Evolutionary conservation across 2,797 vertebrate genomes (phyloP).

Genomic region (Leptodactylus fallax): DNA sequence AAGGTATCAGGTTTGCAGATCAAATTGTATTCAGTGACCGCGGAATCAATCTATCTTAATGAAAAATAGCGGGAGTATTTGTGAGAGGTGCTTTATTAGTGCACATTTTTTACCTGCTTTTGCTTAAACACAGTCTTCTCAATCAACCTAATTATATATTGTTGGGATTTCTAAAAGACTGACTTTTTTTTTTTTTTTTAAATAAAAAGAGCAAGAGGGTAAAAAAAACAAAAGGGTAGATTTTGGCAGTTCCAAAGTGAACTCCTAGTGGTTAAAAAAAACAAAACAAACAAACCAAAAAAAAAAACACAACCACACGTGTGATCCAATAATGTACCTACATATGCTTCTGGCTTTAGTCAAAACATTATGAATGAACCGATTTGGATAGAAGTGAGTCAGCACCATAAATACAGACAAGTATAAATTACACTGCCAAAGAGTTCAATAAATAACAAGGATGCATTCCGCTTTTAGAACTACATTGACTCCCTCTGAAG

Average conservation of each 20-base stretch:
- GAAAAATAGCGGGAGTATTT: neutral
- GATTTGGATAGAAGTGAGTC: slow-evolving; percentile 55
- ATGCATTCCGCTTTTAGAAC: slow-evolving; percentile 45
- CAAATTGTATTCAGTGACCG: neutral
- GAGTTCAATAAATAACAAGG: slow-evolving; percentile 57
- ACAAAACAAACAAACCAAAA: no score
- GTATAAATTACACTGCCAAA: slow-evolving; percentile 60
- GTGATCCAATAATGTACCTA: slow-evolving; percentile 5
- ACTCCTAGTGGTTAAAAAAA: neutral
- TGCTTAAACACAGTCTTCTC: neutral
- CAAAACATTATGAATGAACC: slow-evolving; percentile 50
- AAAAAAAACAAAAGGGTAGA: neutral
- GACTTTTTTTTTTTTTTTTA: neutral
- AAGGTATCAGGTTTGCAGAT: neutral
- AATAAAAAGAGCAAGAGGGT: no score
- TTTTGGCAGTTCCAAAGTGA: slow-evolving; percentile 16
- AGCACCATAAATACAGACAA: slow-evolving; percentile 50
- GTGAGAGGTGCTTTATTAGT: neutral
- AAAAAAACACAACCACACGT: neutral
- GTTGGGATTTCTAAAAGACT: neutral
- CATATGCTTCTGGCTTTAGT: slow-evolving; percentile 12
- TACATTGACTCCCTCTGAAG: slow-evolving; percentile 3
- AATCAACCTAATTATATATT: slow-evolving; percentile 8
- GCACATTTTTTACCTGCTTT: neutral
- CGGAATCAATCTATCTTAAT: neutral